A percentile compares a stretch with the other conserved stretches of the same genome.
phyloP scores from a whole-genome alignment of 2,113 vertebrate species.

The Tupaia tana region DNA sequence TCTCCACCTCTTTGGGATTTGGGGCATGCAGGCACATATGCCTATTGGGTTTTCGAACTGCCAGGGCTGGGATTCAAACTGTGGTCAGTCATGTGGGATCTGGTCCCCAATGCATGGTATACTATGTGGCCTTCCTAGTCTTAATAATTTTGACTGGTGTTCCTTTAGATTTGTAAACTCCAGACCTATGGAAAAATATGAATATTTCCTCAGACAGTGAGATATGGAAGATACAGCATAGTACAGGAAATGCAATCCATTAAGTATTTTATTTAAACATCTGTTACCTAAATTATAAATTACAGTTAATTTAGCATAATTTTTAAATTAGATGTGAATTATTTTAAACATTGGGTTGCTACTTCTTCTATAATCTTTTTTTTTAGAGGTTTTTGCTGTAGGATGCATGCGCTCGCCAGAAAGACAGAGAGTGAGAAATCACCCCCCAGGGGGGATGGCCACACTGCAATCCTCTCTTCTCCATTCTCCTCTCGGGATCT shows the following conservation, averaged over 20 bases:
- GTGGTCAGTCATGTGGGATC: too few species aligned
- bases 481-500: too few species aligned
- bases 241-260: neutral
- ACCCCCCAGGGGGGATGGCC: too few species aligned
- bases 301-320: neutral
- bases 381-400: too few species aligned
- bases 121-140: neutral
- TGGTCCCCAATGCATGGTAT: too few species aligned
- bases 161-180: neutral
- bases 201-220: neutral
- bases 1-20: too few species aligned
- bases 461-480: too few species aligned
- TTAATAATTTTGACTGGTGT: neutral
- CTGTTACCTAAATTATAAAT: neutral
- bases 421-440: too few species aligned
- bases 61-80: too few species aligned
- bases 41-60: too few species aligned
- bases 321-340: slow-evolving; percentile 28
- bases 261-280: neutral
- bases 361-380: neutral
- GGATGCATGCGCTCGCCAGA: too few species aligned
- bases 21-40: too few species aligned
- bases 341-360: neutral
- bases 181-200: neutral
- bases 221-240: neutral